phyloP scores from a whole-genome alignment of 2,797 vertebrate species.

The Fundulus diaphanus region DNA sequence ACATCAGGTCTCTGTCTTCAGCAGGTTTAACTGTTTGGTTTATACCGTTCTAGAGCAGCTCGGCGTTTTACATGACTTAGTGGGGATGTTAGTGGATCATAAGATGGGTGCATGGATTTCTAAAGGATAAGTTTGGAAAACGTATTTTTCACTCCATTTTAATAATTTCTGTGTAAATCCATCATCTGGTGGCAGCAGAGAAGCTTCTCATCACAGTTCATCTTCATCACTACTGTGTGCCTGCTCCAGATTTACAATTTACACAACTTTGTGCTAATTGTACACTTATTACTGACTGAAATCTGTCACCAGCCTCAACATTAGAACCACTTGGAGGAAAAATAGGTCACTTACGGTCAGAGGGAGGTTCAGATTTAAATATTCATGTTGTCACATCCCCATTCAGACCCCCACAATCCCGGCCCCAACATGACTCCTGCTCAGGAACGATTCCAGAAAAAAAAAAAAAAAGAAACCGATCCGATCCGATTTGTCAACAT shows the following conservation, averaged over 20 bases:
- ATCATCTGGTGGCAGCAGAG: conserved; percentile 5
- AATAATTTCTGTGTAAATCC: no score
- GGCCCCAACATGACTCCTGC: not conserved
- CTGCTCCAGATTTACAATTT: conserved; percentile 7
- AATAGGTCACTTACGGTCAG: not conserved
- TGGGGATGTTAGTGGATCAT: not conserved
- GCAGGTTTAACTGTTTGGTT: not conserved
- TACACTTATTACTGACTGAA: conserved; percentile 2
- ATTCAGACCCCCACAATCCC: not conserved
- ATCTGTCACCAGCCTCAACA: conserved; percentile 6
- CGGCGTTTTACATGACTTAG: not conserved
- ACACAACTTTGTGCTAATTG: not conserved
- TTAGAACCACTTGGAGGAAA: conserved; percentile 7
- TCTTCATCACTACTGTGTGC: conserved; percentile 12
- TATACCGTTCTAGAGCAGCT: not conserved
- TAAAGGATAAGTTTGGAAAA: not conserved
- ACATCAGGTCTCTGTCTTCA: conserved; percentile 25
- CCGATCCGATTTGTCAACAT: not conserved
- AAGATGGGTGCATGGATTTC: not conserved
- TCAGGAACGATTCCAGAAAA: not conserved
- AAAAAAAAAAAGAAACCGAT: not conserved
- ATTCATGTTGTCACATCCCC: not conserved
- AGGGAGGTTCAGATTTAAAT: not conserved
- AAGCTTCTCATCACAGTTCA: not conserved
- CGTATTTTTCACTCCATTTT: not conserved